Evolutionary conservation across 1,140 invertebrate genomes (phyloP), one percentile per base, ranked within the genome.

Genomic region (Zaprionus vittiger): DNA sequence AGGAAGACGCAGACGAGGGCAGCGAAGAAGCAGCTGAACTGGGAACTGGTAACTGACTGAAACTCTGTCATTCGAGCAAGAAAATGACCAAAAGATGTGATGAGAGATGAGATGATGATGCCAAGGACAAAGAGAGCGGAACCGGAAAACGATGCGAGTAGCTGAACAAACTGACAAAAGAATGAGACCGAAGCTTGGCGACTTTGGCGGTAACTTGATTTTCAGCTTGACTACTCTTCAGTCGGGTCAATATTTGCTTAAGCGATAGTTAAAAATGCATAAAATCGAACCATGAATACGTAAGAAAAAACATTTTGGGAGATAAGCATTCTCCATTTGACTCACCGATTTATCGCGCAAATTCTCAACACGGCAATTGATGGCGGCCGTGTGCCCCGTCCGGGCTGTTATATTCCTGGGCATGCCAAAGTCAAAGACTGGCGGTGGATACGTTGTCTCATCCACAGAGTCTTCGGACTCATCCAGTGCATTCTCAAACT

Each of bases 281-380:
- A 79, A 83, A 79, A 71, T 69, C n/a, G 44, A 64, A 52, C 26
- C 22, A 34, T 52, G 52, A 34, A 52, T 2, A 26, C 2, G 9
- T 63, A 37, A 63, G 55, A 31, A 4, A 37, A 71, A 67, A 62
- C 49, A 73, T 76, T 67, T 86, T 60, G 24, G 2, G 2, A 56
- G 71, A 81, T 73, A 83, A 87, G 56, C 65, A 47, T 37, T 15
- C n/a, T 4, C 12, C 24, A 55, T 37, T 69, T 61, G 57, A 61
- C 96, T 96, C 93, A 97, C 96, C 93, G 96, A 96, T 94, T 97
- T 97, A 93, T 97, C 96, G 44, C 96, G 96, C 34, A 97, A 94
- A 81, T 97, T 96, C 93, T 97, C 95, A 70, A 97, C 96, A 82
- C 96, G 94, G 93, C 97, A 97, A 92, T 97, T 96, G 78, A 97